Percentiles rank a stretch among this genome's conserved stretches.
phyloP scores from a whole-genome alignment of 1,140 invertebrate genomes.

The Tetranychus cinnabarinus region DNA sequence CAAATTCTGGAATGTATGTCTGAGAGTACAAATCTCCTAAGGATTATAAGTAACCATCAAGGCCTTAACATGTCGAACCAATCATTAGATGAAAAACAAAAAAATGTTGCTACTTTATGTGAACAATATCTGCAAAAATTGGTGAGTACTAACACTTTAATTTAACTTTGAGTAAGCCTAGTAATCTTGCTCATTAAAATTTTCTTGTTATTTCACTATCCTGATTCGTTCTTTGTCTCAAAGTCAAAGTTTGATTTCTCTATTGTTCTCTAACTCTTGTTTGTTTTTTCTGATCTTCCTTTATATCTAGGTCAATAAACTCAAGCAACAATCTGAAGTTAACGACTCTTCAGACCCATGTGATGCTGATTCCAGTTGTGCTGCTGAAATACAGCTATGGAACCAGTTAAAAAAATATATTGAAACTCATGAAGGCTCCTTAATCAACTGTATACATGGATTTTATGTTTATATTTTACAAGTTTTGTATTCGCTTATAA shows the following conservation, averaged over 20 bases:
- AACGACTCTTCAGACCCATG: not conserved
- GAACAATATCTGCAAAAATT: not conserved
- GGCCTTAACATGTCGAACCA: no score
- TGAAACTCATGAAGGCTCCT: not conserved
- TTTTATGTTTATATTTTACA: not conserved
- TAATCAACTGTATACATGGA: not conserved
- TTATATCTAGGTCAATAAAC: not conserved
- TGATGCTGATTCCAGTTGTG: not conserved
- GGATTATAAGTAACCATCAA: no score
- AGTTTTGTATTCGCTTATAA: not conserved
- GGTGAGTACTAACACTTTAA: not conserved
- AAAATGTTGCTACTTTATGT: not conserved
- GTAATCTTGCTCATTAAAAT: no score
- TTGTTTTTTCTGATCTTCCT: not conserved
- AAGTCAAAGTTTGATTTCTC: no score
- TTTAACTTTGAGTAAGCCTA: not conserved
- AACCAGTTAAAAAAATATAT: not conserved
- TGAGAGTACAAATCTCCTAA: no score
- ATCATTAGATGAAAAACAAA: not conserved
- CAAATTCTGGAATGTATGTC: no score
- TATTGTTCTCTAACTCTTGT: not conserved
- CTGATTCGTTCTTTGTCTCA: no score
- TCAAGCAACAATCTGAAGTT: not conserved
- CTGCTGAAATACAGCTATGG: slow-evolving; percentile 2
- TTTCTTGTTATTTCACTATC: no score